Percentiles rank a stretch among this genome's conserved stretches.
phyloP scores from a whole-genome alignment of 2,113 vertebrate species.

The Crotalus helleri region DNA sequence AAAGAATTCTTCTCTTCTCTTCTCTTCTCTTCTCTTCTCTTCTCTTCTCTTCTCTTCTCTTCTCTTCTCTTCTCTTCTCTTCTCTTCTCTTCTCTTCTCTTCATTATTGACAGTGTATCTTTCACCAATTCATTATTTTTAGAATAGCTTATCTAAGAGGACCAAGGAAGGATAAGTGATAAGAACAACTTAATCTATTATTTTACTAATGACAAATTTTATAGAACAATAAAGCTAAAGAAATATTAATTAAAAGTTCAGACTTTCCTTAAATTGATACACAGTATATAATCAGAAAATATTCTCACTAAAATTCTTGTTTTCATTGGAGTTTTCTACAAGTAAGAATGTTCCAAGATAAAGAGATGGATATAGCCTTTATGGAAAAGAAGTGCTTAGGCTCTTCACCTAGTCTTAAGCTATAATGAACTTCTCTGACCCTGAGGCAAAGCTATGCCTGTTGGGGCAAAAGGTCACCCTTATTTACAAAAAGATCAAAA shows the following conservation, averaged over 20 bases:
- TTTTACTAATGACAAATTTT: neutral
- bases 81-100: neutral
- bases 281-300: neutral
- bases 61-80: neutral
- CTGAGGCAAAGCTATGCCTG: neutral
- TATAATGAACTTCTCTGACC: neutral
- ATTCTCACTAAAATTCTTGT: neutral
- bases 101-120: neutral
- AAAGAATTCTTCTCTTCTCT: neutral
- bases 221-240: neutral
- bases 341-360: neutral
- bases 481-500: conserved; percentile 7
- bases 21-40: neutral
- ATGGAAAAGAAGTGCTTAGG: neutral
- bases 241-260: neutral
- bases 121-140: neutral
- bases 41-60: neutral
- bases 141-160: neutral
- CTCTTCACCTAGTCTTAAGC: neutral
- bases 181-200: neutral
- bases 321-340: neutral
- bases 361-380: neutral
- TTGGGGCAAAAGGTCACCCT: neutral
- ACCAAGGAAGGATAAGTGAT: neutral
- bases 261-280: neutral